Evolutionary conservation across 1,140 invertebrate genomes (phyloP), one percentile per base, ranked within the genome.

Genomic region (Monomorium pharaonis): DNA sequence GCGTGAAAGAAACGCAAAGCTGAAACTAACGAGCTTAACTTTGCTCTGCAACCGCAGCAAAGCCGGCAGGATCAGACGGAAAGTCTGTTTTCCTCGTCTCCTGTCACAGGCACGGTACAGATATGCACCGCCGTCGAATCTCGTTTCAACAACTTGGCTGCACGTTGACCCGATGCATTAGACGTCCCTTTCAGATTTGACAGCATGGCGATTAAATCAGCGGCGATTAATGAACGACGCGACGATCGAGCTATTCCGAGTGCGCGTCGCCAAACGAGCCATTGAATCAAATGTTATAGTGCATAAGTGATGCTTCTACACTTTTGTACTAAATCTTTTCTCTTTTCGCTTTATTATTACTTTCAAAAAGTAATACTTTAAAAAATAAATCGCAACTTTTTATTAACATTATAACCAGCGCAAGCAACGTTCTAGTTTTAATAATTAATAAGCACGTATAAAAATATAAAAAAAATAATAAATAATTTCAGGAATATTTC

Each of bases 11-110:
- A 83, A 83, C 69, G 78, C 67, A 60, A 60, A 83, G 78, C 67
- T 83, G 67, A 83, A 72, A 83, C 78, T 83, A 83, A 83, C 67
- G 67, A 83, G 78, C 78, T 83, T 83, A 83, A 83, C 78, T 74
- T 83, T 83, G 78, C 51, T 60, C 67, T 47, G 67, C 42, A 44
- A 83, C 78, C 78, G 51, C 78, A 10, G 78, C 67, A 83, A 83
- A 83, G 67, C 51, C 24, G 7, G n/a, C 14, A 16, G 78, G 78
- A 83, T 83, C 67, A 74, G 78, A 83, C 78, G 27, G 78, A 58
- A 83, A 83, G 78, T 83, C 78, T 44, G 78, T 69, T 72, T 72
- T 81, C 42, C 18, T 37, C 78, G 62, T 69, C 47, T 30, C 47
- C 62, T 78, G 65, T 72, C 78, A 44, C 78, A 16, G 33, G 24